Percentiles rank a stretch among this genome's conserved stretches.
These are phyloP conservation scores for Luidia sarsii DNA, from an alignment of 53 echinoderm and acorn worm genomes.

Conservation along the genomic window DNA sequence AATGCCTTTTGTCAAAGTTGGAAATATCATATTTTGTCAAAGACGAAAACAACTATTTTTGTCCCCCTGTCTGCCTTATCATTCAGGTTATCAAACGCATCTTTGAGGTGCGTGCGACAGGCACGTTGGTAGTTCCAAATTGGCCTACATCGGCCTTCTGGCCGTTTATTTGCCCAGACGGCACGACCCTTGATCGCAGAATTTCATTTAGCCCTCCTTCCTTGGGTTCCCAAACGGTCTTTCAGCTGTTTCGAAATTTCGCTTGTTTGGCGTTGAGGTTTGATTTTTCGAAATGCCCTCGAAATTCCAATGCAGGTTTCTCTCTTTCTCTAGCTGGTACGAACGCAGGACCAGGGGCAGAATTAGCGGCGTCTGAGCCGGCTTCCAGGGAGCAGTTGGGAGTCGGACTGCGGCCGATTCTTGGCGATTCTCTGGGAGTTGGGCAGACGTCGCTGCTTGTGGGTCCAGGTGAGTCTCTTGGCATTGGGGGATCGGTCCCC, in stretches of 20 bases:
- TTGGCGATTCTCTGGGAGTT: background rate
- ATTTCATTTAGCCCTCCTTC: conserved; percentile 30
- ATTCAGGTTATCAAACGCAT: conserved; percentile 44
- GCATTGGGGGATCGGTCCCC: background rate
- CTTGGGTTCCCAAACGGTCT: background rate
- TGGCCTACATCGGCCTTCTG: conserved; percentile 40
- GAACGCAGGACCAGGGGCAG: too few species aligned
- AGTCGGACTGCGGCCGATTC: background rate
- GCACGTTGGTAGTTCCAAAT: conserved; percentile 27
- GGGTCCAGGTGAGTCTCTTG: background rate
- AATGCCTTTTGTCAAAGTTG: conserved; percentile 55
- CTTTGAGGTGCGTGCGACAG: background rate
- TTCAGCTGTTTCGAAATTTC: background rate
- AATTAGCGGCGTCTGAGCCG: background rate
- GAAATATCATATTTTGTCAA: too few species aligned
- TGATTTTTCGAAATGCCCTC: too few species aligned
- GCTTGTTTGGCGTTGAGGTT: background rate
- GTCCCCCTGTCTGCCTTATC: conserved; percentile 48
- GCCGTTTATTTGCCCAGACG: conserved; percentile 43
- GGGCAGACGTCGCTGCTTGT: background rate
- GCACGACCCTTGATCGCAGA: background rate
- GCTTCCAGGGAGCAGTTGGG: background rate
- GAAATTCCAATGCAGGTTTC: too few species aligned
- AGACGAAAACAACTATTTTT: conserved; percentile 47
- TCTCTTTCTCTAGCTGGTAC: too few species aligned